Evolutionary conservation across 2,888 invertebrate species (phyloP).

Genomic region (Hydrotaea diabolus): DNA sequence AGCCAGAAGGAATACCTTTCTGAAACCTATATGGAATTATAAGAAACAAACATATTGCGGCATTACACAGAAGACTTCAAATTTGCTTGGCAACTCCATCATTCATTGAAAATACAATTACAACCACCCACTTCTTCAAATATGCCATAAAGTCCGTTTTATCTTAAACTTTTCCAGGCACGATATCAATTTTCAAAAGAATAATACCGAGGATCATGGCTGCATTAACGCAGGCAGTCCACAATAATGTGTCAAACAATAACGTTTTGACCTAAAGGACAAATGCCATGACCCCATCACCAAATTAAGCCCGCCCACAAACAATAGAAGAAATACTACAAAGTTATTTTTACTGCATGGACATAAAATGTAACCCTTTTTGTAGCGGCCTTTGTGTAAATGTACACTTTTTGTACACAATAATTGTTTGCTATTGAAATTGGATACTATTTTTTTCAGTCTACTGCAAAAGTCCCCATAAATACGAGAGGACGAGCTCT

Average conservation of each 20-base stretch:
- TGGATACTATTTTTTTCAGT: background rate
- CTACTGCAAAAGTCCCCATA: no score
- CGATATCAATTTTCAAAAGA: background rate
- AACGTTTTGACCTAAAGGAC: constrained; percentile 2
- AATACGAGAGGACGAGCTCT: no score
- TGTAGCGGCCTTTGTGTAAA: no score
- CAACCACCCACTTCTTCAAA: no score
- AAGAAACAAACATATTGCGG: no score
- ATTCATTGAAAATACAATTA: no score
- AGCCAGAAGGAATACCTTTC: no score
- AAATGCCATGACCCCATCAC: background rate
- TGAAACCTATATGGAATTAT: no score
- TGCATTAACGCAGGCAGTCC: background rate
- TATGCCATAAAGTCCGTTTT: no score
- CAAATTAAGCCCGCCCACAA: background rate
- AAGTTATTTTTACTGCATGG: background rate
- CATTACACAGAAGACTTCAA: no score
- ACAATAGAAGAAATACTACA: background rate
- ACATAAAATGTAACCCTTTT: background rate
- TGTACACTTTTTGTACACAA: background rate
- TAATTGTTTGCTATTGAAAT: background rate
- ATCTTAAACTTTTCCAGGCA: no score
- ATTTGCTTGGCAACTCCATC: no score
- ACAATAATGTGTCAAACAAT: background rate
- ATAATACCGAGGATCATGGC: background rate